Conservation (phyloP, 2,113 vertebrate genomes). For the Ophthalmotilapia sp. region DNA sequence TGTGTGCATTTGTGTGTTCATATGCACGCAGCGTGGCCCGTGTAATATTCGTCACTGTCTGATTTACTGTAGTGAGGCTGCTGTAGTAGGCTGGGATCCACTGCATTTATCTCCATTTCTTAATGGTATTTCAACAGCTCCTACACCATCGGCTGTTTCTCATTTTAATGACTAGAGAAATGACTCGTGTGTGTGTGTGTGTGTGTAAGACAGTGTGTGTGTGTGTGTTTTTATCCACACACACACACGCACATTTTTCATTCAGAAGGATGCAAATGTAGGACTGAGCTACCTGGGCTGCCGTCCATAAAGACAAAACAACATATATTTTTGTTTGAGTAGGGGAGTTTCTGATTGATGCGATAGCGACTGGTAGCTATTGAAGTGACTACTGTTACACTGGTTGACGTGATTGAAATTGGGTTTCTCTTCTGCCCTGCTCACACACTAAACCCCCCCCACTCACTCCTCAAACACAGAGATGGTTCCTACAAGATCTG, state of each 20-base stretch:
- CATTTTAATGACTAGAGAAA: conserved; percentile 76
- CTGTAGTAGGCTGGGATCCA: conserved; percentile 52
- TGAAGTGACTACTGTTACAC: conserved; percentile 49
- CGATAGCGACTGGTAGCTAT: conserved; percentile 28
- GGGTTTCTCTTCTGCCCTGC: conserved; percentile 25
- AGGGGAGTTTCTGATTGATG: conserved; percentile 52
- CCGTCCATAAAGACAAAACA: conserved; percentile 34
- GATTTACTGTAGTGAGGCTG: conserved; percentile 68
- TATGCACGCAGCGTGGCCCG: conserved; percentile 13
- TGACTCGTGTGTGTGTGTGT: conserved; percentile 12
- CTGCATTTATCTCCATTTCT: conserved; percentile 79
- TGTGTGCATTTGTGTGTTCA: conserved; percentile 24
- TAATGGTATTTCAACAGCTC: conserved; percentile 78
- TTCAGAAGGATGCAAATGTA: neutral
- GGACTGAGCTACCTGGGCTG: conserved; percentile 9
- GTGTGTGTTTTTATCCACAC: neutral
- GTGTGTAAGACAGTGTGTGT: neutral
- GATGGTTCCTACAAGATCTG: conserved; percentile 56
- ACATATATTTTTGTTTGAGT: conserved; percentile 25
- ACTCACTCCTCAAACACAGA: conserved; percentile 8
- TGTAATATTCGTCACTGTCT: conserved; percentile 73
- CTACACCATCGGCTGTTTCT: conserved; percentile 69
- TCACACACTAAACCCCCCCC: neutral
- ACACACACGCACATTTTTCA: neutral
- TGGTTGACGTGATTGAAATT: conserved; percentile 53